Conservation (phyloP, 2,797 vertebrate genomes). For the Diglossa cyanea region DNA sequence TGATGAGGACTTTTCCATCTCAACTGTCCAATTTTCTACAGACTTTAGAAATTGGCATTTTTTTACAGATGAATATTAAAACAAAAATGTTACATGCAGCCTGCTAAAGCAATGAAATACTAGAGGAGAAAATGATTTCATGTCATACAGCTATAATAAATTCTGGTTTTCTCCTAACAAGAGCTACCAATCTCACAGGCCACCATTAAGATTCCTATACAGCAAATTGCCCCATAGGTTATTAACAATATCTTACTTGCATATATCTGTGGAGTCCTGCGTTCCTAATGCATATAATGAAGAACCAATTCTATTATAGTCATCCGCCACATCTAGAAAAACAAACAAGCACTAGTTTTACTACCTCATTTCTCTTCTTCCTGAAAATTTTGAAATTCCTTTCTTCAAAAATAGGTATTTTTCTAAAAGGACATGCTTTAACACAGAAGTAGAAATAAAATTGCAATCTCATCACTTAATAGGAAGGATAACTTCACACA, state of each 20-base stretch:
- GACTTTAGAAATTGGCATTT: background rate
- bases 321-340: constrained; percentile 88
- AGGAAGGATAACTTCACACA: background rate
- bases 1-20: background rate
- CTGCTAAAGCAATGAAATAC: background rate
- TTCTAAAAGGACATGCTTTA: background rate
- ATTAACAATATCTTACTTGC: constrained; percentile 83
- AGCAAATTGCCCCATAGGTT: background rate
- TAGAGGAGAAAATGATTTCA: background rate
- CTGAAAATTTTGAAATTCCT: background rate
- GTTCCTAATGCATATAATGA: constrained; percentile 93
- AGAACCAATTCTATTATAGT: constrained; percentile 98
- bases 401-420: background rate
- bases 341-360: constrained; percentile 58
- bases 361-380: background rate
- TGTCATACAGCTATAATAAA: background rate
- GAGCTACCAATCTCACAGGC: background rate
- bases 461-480: background rate
- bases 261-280: constrained; percentile 95
- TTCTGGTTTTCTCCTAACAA: background rate
- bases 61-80: background rate
- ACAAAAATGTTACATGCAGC: background rate
- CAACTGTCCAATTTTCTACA: background rate
- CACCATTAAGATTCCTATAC: background rate
- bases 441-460: background rate